A percentile compares a stretch with the other conserved stretches of the same genome.
phyloP scores from a whole-genome alignment of 1,140 invertebrate species.

The Brachionus asplanchnoidis region DNA sequence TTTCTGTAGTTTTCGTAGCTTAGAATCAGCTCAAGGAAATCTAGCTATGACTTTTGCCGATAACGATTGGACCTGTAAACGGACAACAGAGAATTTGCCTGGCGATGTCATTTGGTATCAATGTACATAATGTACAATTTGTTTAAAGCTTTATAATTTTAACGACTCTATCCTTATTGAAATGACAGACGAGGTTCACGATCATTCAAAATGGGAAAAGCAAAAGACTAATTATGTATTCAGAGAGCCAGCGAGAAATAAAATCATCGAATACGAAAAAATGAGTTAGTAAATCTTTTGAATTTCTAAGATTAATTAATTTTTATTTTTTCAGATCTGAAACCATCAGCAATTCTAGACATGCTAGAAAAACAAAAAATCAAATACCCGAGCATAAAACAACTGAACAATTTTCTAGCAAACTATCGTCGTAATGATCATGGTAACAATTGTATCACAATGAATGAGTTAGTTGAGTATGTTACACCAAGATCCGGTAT shows the following conservation, averaged over 20 bases:
- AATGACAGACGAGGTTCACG: no score
- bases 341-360: slow-evolving; percentile 4
- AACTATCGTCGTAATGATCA: background rate
- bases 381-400: background rate
- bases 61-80: background rate
- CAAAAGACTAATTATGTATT: no score
- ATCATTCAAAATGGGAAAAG: no score
- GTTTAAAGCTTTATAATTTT: background rate
- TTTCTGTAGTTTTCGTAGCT: no score
- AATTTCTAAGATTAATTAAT: no score
- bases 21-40: no score
- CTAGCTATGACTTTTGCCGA: no score
- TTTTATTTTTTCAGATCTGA: no score
- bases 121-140: background rate
- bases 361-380: slow-evolving; percentile 30
- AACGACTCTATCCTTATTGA: background rate
- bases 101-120: background rate
- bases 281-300: no score
- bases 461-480: no score
- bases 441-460: background rate
- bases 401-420: background rate
- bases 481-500: background rate
- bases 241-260: no score
- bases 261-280: no score
- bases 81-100: background rate